Evolutionary conservation across 1,140 invertebrate genomes (phyloP).

Genomic region (Zaprionus nigranus): DNA sequence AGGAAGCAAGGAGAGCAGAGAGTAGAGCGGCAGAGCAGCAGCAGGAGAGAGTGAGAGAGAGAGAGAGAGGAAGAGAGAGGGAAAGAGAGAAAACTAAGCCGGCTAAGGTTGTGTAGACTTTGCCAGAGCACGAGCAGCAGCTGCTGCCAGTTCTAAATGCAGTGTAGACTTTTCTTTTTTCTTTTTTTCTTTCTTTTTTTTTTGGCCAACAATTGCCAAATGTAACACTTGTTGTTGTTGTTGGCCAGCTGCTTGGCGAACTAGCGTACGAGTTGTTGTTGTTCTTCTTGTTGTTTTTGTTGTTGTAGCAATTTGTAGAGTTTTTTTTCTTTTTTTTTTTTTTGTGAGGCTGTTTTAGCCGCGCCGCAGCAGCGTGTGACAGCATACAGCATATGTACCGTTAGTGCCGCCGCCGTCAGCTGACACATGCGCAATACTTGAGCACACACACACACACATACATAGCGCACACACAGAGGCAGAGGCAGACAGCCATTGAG

Average conservation of each 20-base stretch:
- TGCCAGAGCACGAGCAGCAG: too few species aligned
- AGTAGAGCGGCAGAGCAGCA: constrained; percentile 3
- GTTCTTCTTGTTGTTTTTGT: not conserved
- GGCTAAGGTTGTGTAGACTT: constrained; percentile 38
- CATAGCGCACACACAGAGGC: constrained; percentile 23
- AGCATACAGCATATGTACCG: constrained; percentile 30
- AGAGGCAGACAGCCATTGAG: constrained; percentile 33
- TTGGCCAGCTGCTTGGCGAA: constrained; percentile 11
- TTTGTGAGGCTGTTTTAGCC: not conserved
- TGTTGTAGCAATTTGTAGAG: not conserved
- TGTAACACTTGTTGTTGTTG: not conserved
- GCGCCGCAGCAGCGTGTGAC: constrained; percentile 22
- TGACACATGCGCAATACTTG: constrained; percentile 62
- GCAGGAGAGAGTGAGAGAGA: not conserved
- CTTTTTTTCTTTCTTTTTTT: not conserved
- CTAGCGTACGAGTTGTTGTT: not conserved
- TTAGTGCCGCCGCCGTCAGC: constrained; percentile 17
- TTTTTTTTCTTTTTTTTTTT: constrained; percentile 2
- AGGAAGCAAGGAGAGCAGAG: not conserved
- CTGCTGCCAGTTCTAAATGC: constrained; percentile 11
- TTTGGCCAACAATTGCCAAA: not conserved
- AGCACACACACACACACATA: constrained; percentile 37
- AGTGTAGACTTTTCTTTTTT: constrained; percentile 34
- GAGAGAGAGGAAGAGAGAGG: not conserved
- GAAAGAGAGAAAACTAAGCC: constrained; percentile 19